Evolutionary conservation across 1,140 invertebrate genomes (phyloP).

Genomic region (Uloborus diversus): DNA sequence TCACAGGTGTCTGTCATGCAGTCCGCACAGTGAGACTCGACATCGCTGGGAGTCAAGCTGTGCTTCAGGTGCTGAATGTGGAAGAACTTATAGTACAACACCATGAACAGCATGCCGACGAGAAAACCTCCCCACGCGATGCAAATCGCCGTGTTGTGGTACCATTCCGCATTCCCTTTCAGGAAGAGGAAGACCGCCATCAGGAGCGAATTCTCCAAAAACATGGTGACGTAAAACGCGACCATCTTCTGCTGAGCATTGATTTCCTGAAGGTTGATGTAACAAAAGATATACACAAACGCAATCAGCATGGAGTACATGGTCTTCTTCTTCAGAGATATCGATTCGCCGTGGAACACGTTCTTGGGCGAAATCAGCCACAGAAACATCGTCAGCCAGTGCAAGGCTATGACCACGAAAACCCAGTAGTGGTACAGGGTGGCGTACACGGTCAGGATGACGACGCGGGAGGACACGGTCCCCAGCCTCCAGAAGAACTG

Average conservation of each 20-base stretch:
- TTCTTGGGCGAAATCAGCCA: constrained; percentile 87
- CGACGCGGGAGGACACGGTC: constrained; percentile 82
- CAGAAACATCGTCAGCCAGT: constrained; percentile 85
- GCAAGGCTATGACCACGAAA: constrained; percentile 79
- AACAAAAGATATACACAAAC: constrained; percentile 89
- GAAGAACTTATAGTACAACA: constrained; percentile 82
- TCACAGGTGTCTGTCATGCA: constrained; percentile 28
- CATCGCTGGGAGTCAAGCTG: constrained; percentile 26
- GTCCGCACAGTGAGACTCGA: constrained; percentile 41
- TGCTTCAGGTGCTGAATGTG: constrained; percentile 66
- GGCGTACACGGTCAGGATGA: constrained; percentile 85
- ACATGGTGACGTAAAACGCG: constrained; percentile 91
- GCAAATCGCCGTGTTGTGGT: constrained; percentile 71
- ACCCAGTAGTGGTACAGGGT: constrained; percentile 85
- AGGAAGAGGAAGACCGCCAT: constrained; percentile 74
- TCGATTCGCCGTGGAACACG: constrained; percentile 81
- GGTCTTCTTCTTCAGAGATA: constrained; percentile 73
- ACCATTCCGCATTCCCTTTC: constrained; percentile 67
- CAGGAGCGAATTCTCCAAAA: constrained; percentile 83
- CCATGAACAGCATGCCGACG: constrained; percentile 85
- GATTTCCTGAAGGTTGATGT: constrained; percentile 84
- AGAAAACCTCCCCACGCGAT: constrained; percentile 75
- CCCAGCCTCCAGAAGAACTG: constrained; percentile 79
- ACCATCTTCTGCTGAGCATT: constrained; percentile 83
- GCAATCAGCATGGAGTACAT: constrained; percentile 79